These are phyloP conservation scores for Festucalex cinctus DNA, from an alignment of 2,113 vertebrate genomes.

Conservation along the genomic window DNA sequence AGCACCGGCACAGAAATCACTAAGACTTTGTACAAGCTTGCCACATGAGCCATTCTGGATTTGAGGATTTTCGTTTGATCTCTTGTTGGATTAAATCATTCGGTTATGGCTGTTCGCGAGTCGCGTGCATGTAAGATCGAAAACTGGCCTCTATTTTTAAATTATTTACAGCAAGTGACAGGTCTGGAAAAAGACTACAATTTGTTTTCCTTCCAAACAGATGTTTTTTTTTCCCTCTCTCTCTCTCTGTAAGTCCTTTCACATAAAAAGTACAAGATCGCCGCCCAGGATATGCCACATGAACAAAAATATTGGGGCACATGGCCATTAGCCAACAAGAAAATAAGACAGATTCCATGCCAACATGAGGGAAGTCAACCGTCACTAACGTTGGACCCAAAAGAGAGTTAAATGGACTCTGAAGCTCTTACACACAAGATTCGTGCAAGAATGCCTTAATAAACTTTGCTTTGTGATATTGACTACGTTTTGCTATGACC, in stretches of 20 bases:
- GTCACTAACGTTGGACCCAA: background rate
- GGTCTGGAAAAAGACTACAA: slow-evolving; percentile 23
- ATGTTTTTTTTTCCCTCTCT: slow-evolving; percentile 37
- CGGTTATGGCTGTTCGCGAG: slow-evolving; percentile 9
- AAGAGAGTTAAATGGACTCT: background rate
- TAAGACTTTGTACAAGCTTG: slow-evolving; percentile 36
- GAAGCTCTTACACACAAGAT: background rate
- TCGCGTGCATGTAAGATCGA: background rate
- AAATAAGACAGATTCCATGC: background rate
- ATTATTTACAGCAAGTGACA: slow-evolving; percentile 21
- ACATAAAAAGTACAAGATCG: slow-evolving; percentile 32
- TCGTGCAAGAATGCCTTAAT: background rate
- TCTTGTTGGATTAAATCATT: slow-evolving; percentile 11
- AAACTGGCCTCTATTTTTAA: slow-evolving; percentile 9
- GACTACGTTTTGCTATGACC: no score
- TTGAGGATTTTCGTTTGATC: slow-evolving; percentile 24
- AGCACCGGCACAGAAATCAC: slow-evolving; percentile 25
- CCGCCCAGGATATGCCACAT: slow-evolving; percentile 3
- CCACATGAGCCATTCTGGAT: slow-evolving; percentile 28
- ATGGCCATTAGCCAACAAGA: background rate
- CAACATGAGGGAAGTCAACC: background rate
- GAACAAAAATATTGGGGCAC: background rate
- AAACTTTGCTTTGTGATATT: background rate
- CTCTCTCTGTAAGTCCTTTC: slow-evolving; percentile 20
- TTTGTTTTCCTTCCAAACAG: slow-evolving; percentile 26